Evolutionary conservation across 1,140 invertebrate species (phyloP).

Genomic region (Eciton burchellii): DNA sequence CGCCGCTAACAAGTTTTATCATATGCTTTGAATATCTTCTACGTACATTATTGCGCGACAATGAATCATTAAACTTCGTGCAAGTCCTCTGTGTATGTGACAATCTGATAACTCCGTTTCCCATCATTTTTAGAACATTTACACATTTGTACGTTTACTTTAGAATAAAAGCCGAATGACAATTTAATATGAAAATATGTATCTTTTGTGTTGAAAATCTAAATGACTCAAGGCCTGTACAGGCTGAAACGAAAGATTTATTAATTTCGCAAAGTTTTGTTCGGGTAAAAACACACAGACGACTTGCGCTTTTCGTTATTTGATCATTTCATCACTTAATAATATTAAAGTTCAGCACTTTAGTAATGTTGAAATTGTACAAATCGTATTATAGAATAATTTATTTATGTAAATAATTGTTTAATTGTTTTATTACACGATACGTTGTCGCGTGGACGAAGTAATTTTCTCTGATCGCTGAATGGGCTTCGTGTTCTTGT

Average conservation of each 20-base stretch:
- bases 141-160: not conserved
- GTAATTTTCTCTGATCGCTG: not conserved
- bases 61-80: conserved; percentile 56
- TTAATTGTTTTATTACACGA: not conserved
- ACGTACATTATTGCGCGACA: conserved; percentile 47
- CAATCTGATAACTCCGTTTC: conserved; percentile 44
- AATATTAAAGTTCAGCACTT: too few species aligned
- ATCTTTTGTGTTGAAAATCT: not conserved
- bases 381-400: not conserved
- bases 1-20: conserved; percentile 32
- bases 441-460: not conserved
- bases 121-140: not conserved
- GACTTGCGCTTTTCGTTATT: not conserved
- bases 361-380: too few species aligned
- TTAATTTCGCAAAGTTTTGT: conserved; percentile 14
- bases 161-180: not conserved
- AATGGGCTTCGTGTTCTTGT: not conserved
- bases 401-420: not conserved
- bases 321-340: not conserved
- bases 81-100: conserved; percentile 15
- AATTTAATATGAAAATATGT: conserved; percentile 7
- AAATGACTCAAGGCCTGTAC: not conserved
- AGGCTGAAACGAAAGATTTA: not conserved
- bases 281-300: not conserved
- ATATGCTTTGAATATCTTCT: conserved; percentile 46